phyloP scores from a whole-genome alignment of 2,888 invertebrate genomes.

The Drosophila kambysellisi region DNA sequence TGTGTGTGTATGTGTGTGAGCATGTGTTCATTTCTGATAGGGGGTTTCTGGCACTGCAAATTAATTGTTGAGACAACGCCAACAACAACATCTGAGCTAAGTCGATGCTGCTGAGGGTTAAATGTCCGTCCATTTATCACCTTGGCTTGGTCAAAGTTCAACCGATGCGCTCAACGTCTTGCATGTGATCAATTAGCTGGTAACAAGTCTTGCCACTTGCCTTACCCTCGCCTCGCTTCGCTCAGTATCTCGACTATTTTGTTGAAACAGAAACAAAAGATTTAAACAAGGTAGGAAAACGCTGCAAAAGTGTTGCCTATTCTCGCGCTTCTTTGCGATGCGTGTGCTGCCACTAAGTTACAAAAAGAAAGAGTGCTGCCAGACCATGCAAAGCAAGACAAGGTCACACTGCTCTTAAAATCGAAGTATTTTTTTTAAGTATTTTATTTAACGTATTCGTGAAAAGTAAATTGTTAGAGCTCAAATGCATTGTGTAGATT shows the following conservation, averaged over 20 bases:
- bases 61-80: conserved; percentile 73
- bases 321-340: background rate
- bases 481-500: too few species aligned
- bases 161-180: conserved; percentile 25
- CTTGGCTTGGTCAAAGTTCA: conserved; percentile 56
- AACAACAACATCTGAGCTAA: conserved; percentile 40
- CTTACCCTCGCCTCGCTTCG: background rate
- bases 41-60: conserved; percentile 44
- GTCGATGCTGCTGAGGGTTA: conserved; percentile 35
- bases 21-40: conserved; percentile 7
- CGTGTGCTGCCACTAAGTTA: conserved; percentile 18
- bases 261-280: background rate
- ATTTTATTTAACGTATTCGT: background rate
- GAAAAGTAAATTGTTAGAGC: background rate
- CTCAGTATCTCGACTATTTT: background rate
- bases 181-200: conserved; percentile 42
- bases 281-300: conserved; percentile 7
- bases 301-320: conserved; percentile 22
- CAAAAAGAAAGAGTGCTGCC: conserved; percentile 14
- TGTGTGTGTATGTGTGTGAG: conserved; percentile 9
- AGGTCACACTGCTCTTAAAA: background rate
- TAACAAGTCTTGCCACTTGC: conserved; percentile 27
- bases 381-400: background rate
- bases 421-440: background rate
- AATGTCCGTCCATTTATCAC: conserved; percentile 68